Evolutionary conservation across 2,113 vertebrate species (phyloP).

Genomic region (Epinephelus fuscoguttatus): DNA sequence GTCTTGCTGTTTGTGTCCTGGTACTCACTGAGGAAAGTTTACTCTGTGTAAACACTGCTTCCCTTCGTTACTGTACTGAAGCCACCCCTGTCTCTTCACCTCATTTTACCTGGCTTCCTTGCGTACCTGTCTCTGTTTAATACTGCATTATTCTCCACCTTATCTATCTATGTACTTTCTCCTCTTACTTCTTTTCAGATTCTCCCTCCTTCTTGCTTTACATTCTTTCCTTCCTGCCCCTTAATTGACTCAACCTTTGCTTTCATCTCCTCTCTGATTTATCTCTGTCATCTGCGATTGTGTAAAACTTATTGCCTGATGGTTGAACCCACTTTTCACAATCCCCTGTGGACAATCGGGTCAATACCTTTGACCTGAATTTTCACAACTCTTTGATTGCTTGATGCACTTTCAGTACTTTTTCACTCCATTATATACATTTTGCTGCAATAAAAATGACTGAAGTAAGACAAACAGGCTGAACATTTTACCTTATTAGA

Average conservation of each 20-base stretch:
- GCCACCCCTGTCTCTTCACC: background rate
- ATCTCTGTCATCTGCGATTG: background rate
- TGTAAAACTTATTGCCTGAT: slow-evolving; percentile 10
- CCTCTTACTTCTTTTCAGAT: background rate
- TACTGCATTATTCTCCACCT: background rate
- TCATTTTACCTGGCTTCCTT: background rate
- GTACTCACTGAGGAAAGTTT: background rate
- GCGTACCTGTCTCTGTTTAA: background rate
- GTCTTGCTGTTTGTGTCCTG: background rate
- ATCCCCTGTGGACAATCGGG: background rate
- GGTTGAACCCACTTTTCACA: slow-evolving; percentile 2
- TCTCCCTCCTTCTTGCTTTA: background rate
- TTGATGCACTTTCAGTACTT: background rate
- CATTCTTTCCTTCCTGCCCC: background rate
- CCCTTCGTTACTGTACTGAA: background rate
- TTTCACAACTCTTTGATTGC: slow-evolving; percentile 8
- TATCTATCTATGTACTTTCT: background rate
- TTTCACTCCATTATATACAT: too few relatives aligned
- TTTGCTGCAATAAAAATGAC: too few relatives aligned
- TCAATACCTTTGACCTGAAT: slow-evolving; percentile 6
- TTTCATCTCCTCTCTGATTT: background rate
- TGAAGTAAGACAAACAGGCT: too few relatives aligned
- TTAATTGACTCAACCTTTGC: background rate
- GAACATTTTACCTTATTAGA: too few relatives aligned
- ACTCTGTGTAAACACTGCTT: background rate